Base-by-base conservation (phyloP, 2,888 invertebrate genomes). In the Electrophaes corylata region DNA sequence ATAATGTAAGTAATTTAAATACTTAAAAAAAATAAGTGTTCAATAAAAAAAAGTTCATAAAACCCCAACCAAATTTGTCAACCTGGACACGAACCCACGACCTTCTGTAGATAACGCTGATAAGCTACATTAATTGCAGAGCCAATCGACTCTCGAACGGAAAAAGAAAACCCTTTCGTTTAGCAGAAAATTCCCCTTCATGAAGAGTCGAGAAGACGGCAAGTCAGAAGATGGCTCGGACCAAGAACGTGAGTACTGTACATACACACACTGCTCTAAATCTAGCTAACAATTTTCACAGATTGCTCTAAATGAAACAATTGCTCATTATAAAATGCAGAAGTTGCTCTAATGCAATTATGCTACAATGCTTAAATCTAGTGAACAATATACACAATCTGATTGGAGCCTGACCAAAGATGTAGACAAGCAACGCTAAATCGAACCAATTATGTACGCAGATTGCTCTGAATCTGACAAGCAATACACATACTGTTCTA, bases 151-250 rank as follows among this genome's bases (percentile, higher is more conserved):
- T 39, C 93, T 98, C 81, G 98, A 98, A 91, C 95, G 98, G 82
- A 98, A 98, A 93, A 98, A 99, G 95, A 98, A 99, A 92, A 99
- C 99, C 81, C 96, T 99, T 79, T 98, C 98, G 58, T 99, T 99
- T 92, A 98, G 98, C 81, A 94, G 99, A 87, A 98, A 97, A 89
- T 99, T 99, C 92, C 99, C 99, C 35, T 99, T 99, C 92, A 99
- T 99, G 97, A 99, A 99, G 94, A 98, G 98, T 92, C 98, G 98
- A 93, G 99, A 99, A 87, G 98, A 98, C 82, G 92, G 92, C 72
- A 98, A 98, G 89, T 97, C 97, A 50, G 98, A 98, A 91, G 98
- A 99, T 81, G 97, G 98, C 83, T 98, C 98, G 72, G 98, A 98
- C 83, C 98, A 97, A 94, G 98, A 98, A 95, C 98, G 98, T 98